phyloP scores from a whole-genome alignment of 1,140 invertebrate genomes.

The Hermetia illucens region DNA sequence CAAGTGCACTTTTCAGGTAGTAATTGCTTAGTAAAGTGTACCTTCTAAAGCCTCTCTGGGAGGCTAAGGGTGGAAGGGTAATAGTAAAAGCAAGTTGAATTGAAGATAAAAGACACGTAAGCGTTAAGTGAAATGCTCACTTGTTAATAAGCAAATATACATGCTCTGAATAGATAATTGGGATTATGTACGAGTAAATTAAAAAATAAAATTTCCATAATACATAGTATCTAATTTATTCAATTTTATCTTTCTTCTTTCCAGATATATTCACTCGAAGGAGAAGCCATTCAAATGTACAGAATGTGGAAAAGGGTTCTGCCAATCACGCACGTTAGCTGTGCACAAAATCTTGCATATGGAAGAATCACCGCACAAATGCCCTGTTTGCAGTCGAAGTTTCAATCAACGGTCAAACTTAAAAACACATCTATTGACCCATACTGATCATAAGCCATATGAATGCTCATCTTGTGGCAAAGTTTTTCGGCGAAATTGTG shows the following conservation, averaged over 20 bases:
- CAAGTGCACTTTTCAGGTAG: no score
- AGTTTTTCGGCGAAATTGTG: constrained; percentile 73
- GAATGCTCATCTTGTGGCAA: constrained; percentile 83
- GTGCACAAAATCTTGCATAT: constrained; percentile 88
- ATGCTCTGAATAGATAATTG: no score
- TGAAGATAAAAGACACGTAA: no score
- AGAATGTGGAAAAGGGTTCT: constrained; percentile 93
- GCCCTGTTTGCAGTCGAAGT: constrained; percentile 72
- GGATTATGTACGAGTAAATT: no score
- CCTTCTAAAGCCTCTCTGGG: no score
- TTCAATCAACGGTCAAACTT: constrained; percentile 87
- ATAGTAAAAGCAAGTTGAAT: no score
- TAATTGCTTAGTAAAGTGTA: no score
- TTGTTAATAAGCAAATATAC: no score
- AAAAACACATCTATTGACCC: constrained; percentile 86
- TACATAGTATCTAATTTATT: neutral
- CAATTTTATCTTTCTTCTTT: constrained; percentile 29
- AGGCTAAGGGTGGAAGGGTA: no score
- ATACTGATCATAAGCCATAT: constrained; percentile 90
- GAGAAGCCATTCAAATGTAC: constrained; percentile 95
- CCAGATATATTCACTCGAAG: constrained; percentile 91
- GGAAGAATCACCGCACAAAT: constrained; percentile 86
- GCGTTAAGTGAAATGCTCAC: no score
- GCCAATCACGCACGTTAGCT: constrained; percentile 82
- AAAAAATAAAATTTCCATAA: neutral